Evolutionary conservation across 2,113 vertebrate species (phyloP).

Genomic region (Myxocyprinus asiaticus): DNA sequence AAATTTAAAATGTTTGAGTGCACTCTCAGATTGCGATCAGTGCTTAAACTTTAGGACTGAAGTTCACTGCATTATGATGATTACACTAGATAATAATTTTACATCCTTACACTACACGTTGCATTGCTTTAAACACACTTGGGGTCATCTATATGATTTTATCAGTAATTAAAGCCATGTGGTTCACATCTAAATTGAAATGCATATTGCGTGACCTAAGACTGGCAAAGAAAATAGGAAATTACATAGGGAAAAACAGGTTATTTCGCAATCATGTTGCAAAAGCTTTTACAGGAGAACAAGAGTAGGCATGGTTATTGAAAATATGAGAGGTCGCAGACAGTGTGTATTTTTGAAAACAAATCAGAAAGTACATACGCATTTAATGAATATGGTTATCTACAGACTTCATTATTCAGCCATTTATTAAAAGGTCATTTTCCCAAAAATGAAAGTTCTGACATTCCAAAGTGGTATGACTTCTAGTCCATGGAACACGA

Average conservation of each 20-base stretch:
- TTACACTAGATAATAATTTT: background rate
- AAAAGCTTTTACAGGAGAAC: too few relatives aligned
- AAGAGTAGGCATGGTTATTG: too few relatives aligned
- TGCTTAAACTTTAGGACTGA: background rate
- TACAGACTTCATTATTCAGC: too few relatives aligned
- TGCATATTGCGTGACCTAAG: background rate
- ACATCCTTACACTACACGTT: conserved; percentile 5
- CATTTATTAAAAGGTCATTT: too few relatives aligned
- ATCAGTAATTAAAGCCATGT: conserved; percentile 25
- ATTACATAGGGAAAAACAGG: background rate
- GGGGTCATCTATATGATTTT: background rate
- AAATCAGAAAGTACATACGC: too few relatives aligned
- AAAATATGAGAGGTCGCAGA: too few relatives aligned
- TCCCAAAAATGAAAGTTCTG: too few relatives aligned
- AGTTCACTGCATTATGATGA: background rate
- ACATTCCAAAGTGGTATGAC: too few relatives aligned
- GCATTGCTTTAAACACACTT: conserved; percentile 11
- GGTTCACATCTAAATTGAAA: conserved; percentile 31
- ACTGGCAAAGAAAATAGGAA: background rate
- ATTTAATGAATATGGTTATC: too few relatives aligned
- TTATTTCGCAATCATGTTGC: background rate
- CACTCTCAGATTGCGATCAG: background rate
- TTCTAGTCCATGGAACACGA: too few relatives aligned
- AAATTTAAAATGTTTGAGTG: conserved; percentile 11
- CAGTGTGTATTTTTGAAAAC: too few relatives aligned